phyloP scores from a whole-genome alignment of 2,888 invertebrate genomes.

The Pachydiplax longipennis region DNA sequence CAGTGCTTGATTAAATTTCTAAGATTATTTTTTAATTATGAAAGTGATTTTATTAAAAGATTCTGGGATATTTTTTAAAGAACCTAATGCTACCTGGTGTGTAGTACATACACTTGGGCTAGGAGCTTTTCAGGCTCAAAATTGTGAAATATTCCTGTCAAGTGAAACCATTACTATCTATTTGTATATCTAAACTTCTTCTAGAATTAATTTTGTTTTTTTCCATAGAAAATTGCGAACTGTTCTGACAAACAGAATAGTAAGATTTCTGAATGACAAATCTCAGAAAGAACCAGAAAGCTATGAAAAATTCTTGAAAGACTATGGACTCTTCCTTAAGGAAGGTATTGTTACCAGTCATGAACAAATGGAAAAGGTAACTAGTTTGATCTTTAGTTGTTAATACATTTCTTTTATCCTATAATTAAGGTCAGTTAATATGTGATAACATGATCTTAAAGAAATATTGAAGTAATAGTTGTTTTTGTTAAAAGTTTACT shows the following conservation, averaged over 20 bases:
- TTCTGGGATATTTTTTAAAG: no score
- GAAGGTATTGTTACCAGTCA: conserved; percentile 91
- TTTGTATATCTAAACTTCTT: no score
- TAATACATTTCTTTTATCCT: neutral
- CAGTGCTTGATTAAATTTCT: no score
- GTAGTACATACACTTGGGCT: no score
- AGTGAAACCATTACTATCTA: no score
- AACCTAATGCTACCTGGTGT: no score
- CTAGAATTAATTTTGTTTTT: neutral
- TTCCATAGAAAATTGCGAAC: conserved; percentile 76
- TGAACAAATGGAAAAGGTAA: conserved; percentile 82
- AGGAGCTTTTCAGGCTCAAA: no score
- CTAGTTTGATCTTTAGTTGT: neutral
- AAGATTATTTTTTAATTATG: no score
- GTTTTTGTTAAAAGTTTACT: no score
- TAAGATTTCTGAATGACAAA: conserved; percentile 86
- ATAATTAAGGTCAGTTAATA: neutral
- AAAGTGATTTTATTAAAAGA: no score
- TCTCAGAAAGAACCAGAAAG: conserved; percentile 82
- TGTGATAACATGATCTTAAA: neutral
- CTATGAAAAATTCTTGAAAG: conserved; percentile 86
- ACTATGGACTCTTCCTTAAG: conserved; percentile 92
- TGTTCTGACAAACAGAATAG: conserved; percentile 81
- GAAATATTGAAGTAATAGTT: no score
- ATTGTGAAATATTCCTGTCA: no score